phyloP scores from a whole-genome alignment of 2,888 invertebrate species.

The Drosophila tanythrix region DNA sequence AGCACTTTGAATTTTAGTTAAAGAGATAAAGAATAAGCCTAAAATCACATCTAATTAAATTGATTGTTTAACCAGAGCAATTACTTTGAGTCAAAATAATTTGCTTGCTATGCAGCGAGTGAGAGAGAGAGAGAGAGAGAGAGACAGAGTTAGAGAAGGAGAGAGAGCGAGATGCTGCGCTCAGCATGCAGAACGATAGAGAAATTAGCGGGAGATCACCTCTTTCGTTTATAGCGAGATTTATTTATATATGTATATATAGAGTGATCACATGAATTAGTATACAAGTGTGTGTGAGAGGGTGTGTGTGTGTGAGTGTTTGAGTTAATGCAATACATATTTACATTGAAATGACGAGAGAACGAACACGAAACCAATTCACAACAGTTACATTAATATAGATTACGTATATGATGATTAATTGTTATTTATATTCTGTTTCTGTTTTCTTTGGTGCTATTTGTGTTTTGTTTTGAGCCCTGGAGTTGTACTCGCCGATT shows the following conservation, averaged over 20 bases:
- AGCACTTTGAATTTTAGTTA: neutral
- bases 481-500: constrained; percentile 67
- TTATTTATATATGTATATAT: neutral
- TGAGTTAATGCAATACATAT: constrained; percentile 34
- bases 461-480: constrained; percentile 41
- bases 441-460: constrained; percentile 4
- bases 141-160: neutral
- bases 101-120: constrained; percentile 29
- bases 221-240: constrained; percentile 7
- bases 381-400: constrained; percentile 48
- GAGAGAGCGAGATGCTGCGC: constrained; percentile 34
- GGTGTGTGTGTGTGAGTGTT: constrained; percentile 9
- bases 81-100: constrained; percentile 7
- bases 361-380: constrained; percentile 46
- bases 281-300: constrained; percentile 6
- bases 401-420: constrained; percentile 11
- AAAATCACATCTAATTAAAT: neutral
- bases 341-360: constrained; percentile 32
- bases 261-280: neutral
- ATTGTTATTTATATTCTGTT: constrained; percentile 9
- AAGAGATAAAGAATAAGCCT: neutral
- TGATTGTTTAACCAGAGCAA: neutral
- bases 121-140: neutral
- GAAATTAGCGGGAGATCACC: constrained; percentile 11
- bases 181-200: constrained; percentile 26